phyloP scores from a whole-genome alignment of 1,140 invertebrate genomes.

The Lordiphosa clarofinis region DNA sequence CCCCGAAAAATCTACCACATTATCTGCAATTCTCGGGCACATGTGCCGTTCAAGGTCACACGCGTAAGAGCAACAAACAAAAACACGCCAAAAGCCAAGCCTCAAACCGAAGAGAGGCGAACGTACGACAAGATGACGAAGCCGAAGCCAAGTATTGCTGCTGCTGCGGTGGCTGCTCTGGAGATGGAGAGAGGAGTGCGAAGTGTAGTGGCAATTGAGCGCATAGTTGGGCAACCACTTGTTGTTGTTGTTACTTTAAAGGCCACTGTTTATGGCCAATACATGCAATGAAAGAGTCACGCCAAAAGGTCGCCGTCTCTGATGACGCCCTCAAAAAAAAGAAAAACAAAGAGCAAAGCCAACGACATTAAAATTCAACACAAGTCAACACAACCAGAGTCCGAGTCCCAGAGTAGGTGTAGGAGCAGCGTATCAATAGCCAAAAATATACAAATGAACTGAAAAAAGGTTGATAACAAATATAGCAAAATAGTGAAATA shows the following conservation, averaged over 20 bases:
- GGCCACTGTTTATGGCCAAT: conserved; percentile 40
- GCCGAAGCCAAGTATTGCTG: conserved; percentile 1
- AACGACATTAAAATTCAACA: conserved; percentile 42
- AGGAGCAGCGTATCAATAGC: conserved; percentile 48
- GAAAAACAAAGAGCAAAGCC: conserved; percentile 9
- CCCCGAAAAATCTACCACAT: conserved; percentile 1
- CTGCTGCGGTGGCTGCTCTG: neutral
- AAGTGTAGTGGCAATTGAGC: conserved; percentile 38
- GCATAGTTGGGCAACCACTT: conserved; percentile 71
- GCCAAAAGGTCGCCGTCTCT: conserved; percentile 37
- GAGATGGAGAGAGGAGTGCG: neutral
- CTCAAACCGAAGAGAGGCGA: conserved; percentile 13
- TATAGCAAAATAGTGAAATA: neutral
- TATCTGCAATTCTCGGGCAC: conserved; percentile 58
- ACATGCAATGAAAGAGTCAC: conserved; percentile 30
- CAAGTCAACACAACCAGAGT: conserved; percentile 19
- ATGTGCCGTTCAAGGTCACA: conserved; percentile 58
- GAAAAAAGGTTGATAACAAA: conserved; percentile 29
- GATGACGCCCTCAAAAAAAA: conserved; percentile 39
- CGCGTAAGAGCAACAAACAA: conserved; percentile 42
- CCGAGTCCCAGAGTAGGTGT: conserved; percentile 7
- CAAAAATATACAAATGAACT: conserved; percentile 50
- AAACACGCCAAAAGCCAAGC: conserved; percentile 41
- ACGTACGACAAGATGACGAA: neutral
- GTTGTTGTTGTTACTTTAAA: conserved; percentile 48